Evolutionary conservation across 2,888 invertebrate genomes (phyloP).

Genomic region (Andrena bucephala): DNA sequence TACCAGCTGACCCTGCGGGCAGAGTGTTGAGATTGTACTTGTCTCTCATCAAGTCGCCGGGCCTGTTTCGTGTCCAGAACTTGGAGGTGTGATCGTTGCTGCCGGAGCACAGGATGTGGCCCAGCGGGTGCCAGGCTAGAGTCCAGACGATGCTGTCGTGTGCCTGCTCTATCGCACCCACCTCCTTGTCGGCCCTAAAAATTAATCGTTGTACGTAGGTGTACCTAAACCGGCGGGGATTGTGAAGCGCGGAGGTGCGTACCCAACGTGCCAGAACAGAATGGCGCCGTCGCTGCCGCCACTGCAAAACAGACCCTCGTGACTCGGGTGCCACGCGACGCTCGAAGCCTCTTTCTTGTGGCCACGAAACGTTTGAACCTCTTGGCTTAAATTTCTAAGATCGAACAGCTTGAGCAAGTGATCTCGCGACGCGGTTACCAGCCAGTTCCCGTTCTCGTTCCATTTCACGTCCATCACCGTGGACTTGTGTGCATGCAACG

Average conservation of each 20-base stretch:
- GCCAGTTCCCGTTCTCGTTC: conserved; percentile 99
- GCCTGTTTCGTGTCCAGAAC: conserved; percentile 99
- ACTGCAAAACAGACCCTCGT: conserved; percentile 98
- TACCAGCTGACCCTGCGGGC: conserved; percentile 91
- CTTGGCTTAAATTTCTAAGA: conserved; percentile 96
- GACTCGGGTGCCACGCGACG: conserved; percentile 99
- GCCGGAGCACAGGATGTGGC: conserved; percentile 99
- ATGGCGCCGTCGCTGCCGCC: conserved; percentile 99
- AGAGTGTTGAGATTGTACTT: conserved; percentile 98
- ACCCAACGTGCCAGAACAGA: conserved; percentile 99
- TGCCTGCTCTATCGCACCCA: conserved; percentile 98
- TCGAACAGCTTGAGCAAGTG: conserved; percentile 99
- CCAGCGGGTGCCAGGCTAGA: conserved; percentile 99
- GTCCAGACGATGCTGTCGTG: conserved; percentile 99
- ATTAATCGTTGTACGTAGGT: background rate
- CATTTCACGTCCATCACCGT: conserved; percentile 99
- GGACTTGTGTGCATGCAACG: conserved; percentile 99
- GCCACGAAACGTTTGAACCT: conserved; percentile 98
- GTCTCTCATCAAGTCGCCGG: conserved; percentile 99
- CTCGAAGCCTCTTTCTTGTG: conserved; percentile 99
- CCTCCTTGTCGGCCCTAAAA: conserved; percentile 96
- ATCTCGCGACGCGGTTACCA: conserved; percentile 98
- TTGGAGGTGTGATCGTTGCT: conserved; percentile 99
- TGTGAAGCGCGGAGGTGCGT: conserved; percentile 73
- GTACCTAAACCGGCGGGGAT: conserved; percentile 33